Evolutionary conservation across 2,888 invertebrate genomes (phyloP).

Genomic region (Phyllotreta striolata): DNA sequence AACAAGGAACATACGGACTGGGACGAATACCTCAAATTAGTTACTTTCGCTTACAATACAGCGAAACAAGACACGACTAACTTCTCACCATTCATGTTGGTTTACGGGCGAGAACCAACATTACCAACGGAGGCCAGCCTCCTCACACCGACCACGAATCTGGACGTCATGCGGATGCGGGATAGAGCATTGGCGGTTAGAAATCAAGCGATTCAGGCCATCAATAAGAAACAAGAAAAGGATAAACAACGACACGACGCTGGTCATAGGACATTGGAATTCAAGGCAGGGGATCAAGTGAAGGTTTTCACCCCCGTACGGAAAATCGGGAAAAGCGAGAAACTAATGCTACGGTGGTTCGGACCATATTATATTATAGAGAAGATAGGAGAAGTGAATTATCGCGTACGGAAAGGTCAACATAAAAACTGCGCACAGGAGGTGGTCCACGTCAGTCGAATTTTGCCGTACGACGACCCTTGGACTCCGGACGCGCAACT

Average conservation of each 20-base stretch:
- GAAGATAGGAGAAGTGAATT: neutral
- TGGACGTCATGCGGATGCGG: neutral
- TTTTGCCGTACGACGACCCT: neutral
- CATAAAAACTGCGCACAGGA: constrained; percentile 1
- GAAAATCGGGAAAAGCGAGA: neutral
- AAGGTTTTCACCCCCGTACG: constrained; percentile 4
- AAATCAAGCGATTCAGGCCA: constrained; percentile 11
- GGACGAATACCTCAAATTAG: constrained; percentile 23
- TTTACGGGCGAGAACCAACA: constrained; percentile 18
- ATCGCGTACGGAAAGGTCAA: neutral
- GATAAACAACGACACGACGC: too few relatives aligned
- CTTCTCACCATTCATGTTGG: constrained; percentile 17
- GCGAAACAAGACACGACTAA: constrained; percentile 28
- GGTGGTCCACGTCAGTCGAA: neutral
- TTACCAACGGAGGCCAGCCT: constrained; percentile 24
- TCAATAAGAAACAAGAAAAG: too few relatives aligned
- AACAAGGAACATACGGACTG: constrained; percentile 35
- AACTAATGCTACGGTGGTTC: neutral
- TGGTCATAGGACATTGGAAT: too few relatives aligned
- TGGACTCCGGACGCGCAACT: neutral
- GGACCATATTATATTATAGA: neutral
- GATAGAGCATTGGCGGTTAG: constrained; percentile 22
- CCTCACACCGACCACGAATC: neutral
- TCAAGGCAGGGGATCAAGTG: neutral
- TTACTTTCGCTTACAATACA: constrained; percentile 30